Conservation (phyloP, 2,888 invertebrate genomes). For the Helleia helle region DNA sequence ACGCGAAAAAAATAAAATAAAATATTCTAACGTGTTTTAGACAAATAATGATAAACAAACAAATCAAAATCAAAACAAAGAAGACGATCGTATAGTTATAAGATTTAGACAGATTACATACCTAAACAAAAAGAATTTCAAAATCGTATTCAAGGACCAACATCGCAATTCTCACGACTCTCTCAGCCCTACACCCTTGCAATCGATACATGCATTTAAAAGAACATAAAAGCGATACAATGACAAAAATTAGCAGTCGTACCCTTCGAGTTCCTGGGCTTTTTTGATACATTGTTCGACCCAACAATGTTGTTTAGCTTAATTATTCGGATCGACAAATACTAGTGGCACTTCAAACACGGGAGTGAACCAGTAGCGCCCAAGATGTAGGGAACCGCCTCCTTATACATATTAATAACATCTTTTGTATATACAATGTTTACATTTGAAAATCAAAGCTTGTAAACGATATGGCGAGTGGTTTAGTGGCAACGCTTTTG, state of each 20-base stretch:
- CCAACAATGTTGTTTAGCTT: conserved; percentile 49
- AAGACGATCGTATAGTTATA: too few relatives aligned
- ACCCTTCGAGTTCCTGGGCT: conserved; percentile 47
- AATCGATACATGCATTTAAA: conserved; percentile 27
- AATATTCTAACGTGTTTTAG: too few relatives aligned
- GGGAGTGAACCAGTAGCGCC: conserved; percentile 49
- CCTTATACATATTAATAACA: conserved; percentile 62
- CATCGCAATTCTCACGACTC: conserved; percentile 63
- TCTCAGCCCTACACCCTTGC: conserved; percentile 42
- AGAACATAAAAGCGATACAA: conserved; percentile 45
- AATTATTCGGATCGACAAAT: conserved; percentile 71
- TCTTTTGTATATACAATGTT: conserved; percentile 19
- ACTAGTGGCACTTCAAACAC: conserved; percentile 54
- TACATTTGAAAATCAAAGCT: conserved; percentile 30
- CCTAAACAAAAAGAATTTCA: too few relatives aligned
- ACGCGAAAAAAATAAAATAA: too few relatives aligned
- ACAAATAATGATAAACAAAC: too few relatives aligned
- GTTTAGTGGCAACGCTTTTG: too few relatives aligned
- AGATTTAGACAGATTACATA: too few relatives aligned
- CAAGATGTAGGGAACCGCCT: conserved; percentile 43
- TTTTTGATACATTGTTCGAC: conserved; percentile 30
- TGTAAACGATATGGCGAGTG: too few relatives aligned
- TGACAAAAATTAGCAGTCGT: conserved; percentile 61
- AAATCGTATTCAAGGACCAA: too few relatives aligned
- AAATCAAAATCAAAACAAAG: too few relatives aligned